Base-by-base conservation (phyloP, 2,797 vertebrate genomes). In the Sciurus vulgaris region DNA sequence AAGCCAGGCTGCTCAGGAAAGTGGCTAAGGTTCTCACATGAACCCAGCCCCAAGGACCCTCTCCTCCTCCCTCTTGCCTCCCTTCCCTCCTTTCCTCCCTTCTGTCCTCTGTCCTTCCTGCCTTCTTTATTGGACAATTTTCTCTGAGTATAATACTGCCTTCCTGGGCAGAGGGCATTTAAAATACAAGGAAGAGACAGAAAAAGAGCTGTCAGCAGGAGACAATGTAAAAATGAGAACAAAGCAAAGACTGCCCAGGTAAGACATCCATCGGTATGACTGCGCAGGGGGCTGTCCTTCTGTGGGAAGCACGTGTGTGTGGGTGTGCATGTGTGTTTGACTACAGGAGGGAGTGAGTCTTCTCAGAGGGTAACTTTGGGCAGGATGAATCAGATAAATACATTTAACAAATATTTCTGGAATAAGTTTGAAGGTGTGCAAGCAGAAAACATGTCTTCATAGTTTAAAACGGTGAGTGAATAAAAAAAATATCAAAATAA, bases 21-120 rank as follows among this genome's bases (percentile, higher is more conserved):
- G 35, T 18, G 24, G 12, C 10, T 14, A 7, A 63, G 5, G 9
- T 24, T 41, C 85, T 82, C 10, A 41, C 12, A 35, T 51, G 51
- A 22, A 7, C 24, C 12, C 2, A 0, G 3, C 7, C n/a, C 47
- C 0, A 33, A 28, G 2, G 47, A 54, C 3, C 0, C 10, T 12
- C 3, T 15, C 2, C 2, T 26, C 14, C 15, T 7, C 5, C 13
- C 30, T 61, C 17, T 1, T 9, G 12, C 17, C 20, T 5, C 9
- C 14, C 44, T 12, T 11, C 1, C 51, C 51, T 22, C 38, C 70
- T 38, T n/a, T 26, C 4, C 2, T 10, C 24, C 8, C 2, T n/a
- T 4, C 24, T 12, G 35, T 13, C 14, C 33, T 28, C 17, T 35
- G 61, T 0, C 9, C 28, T 44, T 44, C 44, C 72, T 44, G 51